Percentiles rank a stretch among this genome's conserved stretches.
These are phyloP conservation scores for Discoglossus pictus DNA, from an alignment of 2,797 vertebrate genomes.

Conservation along the genomic window DNA sequence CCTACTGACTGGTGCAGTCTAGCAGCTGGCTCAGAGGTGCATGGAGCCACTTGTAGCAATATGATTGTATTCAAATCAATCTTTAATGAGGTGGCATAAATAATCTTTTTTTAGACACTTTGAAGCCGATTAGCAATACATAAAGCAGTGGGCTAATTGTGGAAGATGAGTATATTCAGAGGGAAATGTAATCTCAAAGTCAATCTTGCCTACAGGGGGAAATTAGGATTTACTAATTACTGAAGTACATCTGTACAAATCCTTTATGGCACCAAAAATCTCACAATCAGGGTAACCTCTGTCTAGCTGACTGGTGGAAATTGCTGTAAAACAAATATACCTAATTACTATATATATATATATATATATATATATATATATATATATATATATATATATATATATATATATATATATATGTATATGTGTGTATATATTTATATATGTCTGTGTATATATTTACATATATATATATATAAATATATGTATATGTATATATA, in stretches of 20 bases:
- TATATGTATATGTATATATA: too few species aligned
- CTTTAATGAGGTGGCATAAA: conserved; percentile 66
- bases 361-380: too few species aligned
- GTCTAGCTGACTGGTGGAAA: neutral
- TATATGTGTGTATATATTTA: too few species aligned
- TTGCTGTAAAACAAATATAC: too few species aligned
- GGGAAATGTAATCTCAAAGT: conserved; percentile 13
- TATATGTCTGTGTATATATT: too few species aligned
- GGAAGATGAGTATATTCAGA: conserved; percentile 3
- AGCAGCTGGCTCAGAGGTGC: conserved; percentile 63
- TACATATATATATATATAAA: too few species aligned
- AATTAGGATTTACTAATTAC: conserved; percentile 27
- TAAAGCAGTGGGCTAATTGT: neutral
- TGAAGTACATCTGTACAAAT: conserved; percentile 13
- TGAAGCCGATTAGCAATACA: too few species aligned
- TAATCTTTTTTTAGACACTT: conserved; percentile 23
- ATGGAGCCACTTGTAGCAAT: conserved; percentile 33
- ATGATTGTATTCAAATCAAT: conserved; percentile 66
- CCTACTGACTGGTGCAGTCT: conserved; percentile 53
- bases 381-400: too few species aligned
- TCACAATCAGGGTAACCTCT: neutral
- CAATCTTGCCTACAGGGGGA: conserved; percentile 11
- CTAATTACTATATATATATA: too few species aligned
- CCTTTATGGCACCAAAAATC: conserved; percentile 16
- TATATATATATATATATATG: too few species aligned